Conservation (phyloP, 2,113 vertebrate genomes). For the Tylochromis polylepis region DNA sequence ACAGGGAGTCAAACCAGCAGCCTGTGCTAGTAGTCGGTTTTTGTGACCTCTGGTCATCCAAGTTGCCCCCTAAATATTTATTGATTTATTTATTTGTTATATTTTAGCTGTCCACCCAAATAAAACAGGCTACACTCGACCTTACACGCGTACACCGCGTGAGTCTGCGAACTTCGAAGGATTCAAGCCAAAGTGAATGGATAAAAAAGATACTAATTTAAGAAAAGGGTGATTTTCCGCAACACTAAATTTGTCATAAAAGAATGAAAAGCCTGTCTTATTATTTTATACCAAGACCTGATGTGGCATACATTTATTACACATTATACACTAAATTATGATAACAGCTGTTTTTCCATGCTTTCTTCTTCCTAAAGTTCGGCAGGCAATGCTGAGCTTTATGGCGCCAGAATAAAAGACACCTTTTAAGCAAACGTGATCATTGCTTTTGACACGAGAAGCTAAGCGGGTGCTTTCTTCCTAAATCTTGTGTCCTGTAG, state of each 20-base stretch:
- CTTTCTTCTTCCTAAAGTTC: neutral
- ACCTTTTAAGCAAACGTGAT: rapidly evolving
- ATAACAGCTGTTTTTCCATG: too few species aligned
- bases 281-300: neutral
- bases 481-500: neutral
- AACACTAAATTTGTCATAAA: neutral
- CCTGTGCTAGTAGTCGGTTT: neutral
- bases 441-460: neutral
- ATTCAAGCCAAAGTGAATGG: neutral
- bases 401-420: neutral
- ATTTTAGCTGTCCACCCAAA: neutral
- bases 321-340: neutral
- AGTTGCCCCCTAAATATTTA: neutral
- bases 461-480: neutral
- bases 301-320: neutral
- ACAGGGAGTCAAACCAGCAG: neutral
- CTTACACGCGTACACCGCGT: neutral
- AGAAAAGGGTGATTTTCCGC: neutral
- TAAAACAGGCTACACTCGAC: neutral
- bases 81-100: neutral
- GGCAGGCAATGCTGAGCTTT: too few species aligned
- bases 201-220: neutral
- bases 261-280: neutral
- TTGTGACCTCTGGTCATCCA: neutral
- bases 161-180: neutral